phyloP scores from a whole-genome alignment of 2,888 invertebrate genomes.

The Sialis fuliginosa region DNA sequence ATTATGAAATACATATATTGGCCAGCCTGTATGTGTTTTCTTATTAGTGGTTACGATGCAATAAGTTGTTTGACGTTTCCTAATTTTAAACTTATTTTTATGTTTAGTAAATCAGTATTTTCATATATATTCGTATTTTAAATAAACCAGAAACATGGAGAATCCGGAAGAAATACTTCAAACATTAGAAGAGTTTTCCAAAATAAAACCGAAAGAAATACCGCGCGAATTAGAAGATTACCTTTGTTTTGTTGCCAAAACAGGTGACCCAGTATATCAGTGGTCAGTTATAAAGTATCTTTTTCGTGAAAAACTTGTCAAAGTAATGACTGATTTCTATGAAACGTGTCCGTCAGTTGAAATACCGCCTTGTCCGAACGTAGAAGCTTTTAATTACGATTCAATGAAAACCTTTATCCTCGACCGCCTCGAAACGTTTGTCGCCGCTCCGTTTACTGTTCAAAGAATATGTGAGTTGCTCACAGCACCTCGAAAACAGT shows the following conservation, averaged over 20 bases:
- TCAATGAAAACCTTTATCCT: constrained; percentile 69
- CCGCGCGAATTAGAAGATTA: constrained; percentile 81
- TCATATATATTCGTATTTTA: background rate
- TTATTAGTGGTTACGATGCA: too few species aligned
- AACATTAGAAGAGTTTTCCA: constrained; percentile 67
- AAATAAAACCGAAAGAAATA: constrained; percentile 58
- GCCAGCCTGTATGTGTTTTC: too few species aligned
- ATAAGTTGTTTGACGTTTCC: too few species aligned
- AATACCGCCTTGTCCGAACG: constrained; percentile 75
- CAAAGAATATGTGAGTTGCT: constrained; percentile 90
- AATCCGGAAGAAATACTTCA: constrained; percentile 73
- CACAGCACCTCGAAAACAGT: constrained; percentile 80
- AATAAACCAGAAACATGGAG: constrained; percentile 38
- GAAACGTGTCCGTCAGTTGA: constrained; percentile 60
- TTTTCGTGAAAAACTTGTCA: constrained; percentile 71
- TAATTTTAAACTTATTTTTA: too few species aligned
- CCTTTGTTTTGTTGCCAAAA: constrained; percentile 76
- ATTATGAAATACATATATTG: too few species aligned
- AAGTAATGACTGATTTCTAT: constrained; percentile 75
- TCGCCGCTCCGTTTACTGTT: constrained; percentile 87
- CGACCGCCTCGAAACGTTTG: constrained; percentile 66
- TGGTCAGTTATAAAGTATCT: constrained; percentile 79
- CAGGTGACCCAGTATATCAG: constrained; percentile 85
- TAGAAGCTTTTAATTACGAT: constrained; percentile 79
- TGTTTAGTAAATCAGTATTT: too few species aligned